These are phyloP conservation scores for Hafferia zeledoni DNA, from an alignment of 2,797 vertebrate genomes.

Conservation along the genomic window DNA sequence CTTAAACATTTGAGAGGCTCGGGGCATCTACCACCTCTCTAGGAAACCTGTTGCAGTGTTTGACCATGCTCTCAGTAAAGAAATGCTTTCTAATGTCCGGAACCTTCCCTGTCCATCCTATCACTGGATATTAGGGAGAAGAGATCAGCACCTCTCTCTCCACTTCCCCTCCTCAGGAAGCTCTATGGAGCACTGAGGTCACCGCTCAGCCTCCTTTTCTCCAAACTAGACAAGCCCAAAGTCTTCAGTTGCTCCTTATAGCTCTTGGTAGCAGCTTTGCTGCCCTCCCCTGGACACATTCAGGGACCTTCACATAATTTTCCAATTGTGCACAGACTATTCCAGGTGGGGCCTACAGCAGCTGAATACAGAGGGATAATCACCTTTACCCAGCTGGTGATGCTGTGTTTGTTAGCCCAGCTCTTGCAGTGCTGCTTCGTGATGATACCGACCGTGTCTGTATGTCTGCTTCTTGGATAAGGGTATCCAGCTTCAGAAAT, in stretches of 20 bases:
- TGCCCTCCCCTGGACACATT: rapidly evolving
- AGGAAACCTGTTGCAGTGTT: neutral
- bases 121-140: neutral
- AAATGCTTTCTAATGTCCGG: neutral
- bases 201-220: neutral
- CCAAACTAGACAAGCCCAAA: neutral
- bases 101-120: rapidly evolving
- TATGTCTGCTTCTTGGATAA: neutral
- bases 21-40: rapidly evolving
- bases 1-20: neutral
- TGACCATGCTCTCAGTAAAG: neutral
- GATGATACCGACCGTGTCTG: neutral
- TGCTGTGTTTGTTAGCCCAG: neutral
- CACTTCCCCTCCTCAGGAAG: neutral
- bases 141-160: neutral
- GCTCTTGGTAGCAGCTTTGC: neutral
- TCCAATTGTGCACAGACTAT: rapidly evolving
- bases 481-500: neutral
- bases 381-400: neutral
- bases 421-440: neutral
- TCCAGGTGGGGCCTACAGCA: rapidly evolving
- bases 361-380: neutral
- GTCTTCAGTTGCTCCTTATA: neutral
- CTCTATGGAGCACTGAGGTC: neutral
- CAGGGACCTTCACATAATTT: neutral